Conservation (phyloP, 2,888 invertebrate genomes). For the Flabesymbios commensalis region DNA sequence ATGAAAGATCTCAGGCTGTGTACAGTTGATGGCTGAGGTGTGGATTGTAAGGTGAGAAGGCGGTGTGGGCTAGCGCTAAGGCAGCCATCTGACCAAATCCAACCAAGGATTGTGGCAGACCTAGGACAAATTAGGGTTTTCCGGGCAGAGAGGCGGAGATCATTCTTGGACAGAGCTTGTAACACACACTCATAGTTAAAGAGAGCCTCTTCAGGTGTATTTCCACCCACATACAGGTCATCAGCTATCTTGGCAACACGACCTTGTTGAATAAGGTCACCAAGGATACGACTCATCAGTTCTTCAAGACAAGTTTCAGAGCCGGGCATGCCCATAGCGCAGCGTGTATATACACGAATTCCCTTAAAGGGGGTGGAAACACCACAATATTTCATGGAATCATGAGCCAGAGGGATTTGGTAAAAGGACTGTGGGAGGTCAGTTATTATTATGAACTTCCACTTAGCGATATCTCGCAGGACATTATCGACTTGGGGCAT, state of each 20-base stretch:
- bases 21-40: slow-evolving; percentile 6
- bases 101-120: slow-evolving; percentile 20
- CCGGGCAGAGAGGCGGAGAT: slow-evolving; percentile 15
- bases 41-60: neutral
- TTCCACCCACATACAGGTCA: slow-evolving; percentile 17
- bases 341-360: slow-evolving; percentile 34
- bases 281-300: slow-evolving; percentile 35
- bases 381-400: slow-evolving; percentile 39
- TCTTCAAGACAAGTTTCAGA: slow-evolving; percentile 40
- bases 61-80: slow-evolving; percentile 23
- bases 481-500: slow-evolving; percentile 23
- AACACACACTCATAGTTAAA: slow-evolving; percentile 17
- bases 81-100: slow-evolving; percentile 28
- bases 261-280: slow-evolving; percentile 21
- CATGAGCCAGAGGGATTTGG: slow-evolving; percentile 32
- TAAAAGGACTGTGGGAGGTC: slow-evolving; percentile 36
- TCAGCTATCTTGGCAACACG: slow-evolving; percentile 29
- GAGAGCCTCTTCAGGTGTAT: slow-evolving; percentile 13
- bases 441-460: slow-evolving; percentile 35
- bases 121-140: slow-evolving; percentile 24
- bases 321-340: slow-evolving; percentile 41
- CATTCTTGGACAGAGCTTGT: slow-evolving; percentile 9
- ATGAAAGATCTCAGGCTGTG: slow-evolving; percentile 13
- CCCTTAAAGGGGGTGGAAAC: slow-evolving; percentile 37
- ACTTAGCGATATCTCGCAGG: slow-evolving; percentile 28